Evolutionary conservation across 2,888 invertebrate species (phyloP).

Genomic region (Tineola bisselliella): DNA sequence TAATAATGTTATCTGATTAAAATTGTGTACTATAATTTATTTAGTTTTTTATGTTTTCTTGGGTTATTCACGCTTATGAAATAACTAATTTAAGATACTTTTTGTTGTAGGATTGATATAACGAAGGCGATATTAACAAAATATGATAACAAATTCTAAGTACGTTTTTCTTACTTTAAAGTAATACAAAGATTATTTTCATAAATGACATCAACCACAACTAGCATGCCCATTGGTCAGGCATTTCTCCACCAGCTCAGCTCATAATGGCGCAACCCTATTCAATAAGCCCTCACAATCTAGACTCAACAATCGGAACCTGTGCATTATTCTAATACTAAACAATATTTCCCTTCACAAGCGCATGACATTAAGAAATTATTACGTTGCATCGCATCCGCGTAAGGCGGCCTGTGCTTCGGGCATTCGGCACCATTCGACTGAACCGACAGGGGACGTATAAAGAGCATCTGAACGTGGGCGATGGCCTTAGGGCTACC

Average conservation of each 20-base stretch:
- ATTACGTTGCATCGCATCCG: slow-evolving; percentile 62
- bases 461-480: slow-evolving; percentile 49
- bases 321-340: slow-evolving; percentile 57
- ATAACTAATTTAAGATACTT: too few species aligned
- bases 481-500: slow-evolving; percentile 39
- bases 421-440: not conserved
- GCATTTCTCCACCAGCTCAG: not conserved
- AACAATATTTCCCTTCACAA: slow-evolving; percentile 63
- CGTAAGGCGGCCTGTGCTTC: slow-evolving; percentile 32
- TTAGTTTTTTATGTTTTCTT: too few species aligned
- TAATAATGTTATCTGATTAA: not conserved
- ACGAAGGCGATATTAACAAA: too few species aligned
- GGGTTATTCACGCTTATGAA: too few species aligned
- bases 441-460: slow-evolving; percentile 20
- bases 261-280: slow-evolving; percentile 12
- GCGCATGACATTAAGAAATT: slow-evolving; percentile 67
- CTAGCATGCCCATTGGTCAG: not conserved
- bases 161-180: too few species aligned
- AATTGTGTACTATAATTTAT: too few species aligned
- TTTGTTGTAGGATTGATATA: too few species aligned
- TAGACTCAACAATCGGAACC: slow-evolving; percentile 45
- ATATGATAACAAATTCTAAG: too few species aligned
- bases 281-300: slow-evolving; percentile 33
- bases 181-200: not conserved
- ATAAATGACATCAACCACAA: not conserved